phyloP scores from a whole-genome alignment of 2,888 invertebrate species.

The Euplagia quadripunctaria region DNA sequence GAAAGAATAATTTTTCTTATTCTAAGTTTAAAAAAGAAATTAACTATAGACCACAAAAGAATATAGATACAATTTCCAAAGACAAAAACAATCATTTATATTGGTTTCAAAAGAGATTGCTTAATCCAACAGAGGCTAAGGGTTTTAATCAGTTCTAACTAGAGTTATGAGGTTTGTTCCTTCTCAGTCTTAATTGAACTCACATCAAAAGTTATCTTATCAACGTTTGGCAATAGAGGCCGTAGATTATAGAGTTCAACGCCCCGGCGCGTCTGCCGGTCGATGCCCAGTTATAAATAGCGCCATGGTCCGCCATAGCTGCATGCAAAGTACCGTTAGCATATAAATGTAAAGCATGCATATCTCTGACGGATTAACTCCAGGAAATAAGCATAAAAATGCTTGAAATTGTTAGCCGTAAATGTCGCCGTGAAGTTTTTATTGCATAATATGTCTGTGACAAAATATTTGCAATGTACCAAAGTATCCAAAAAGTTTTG shows the following conservation, averaged over 20 bases:
- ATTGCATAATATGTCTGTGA: not conserved
- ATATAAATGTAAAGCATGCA: slow-evolving; percentile 47
- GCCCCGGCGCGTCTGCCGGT: slow-evolving; percentile 68
- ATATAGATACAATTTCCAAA: not conserved
- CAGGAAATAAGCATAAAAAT: slow-evolving; percentile 15
- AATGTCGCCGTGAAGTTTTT: not conserved
- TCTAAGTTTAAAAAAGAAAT: not conserved
- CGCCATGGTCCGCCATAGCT: slow-evolving; percentile 66
- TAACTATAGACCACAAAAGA: not conserved
- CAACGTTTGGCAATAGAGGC: slow-evolving; percentile 61
- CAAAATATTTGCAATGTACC: slow-evolving; percentile 8
- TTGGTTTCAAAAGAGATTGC: slow-evolving; percentile 9
- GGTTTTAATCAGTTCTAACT: slow-evolving; percentile 20
- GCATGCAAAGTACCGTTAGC: slow-evolving; percentile 68
- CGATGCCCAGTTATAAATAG: slow-evolving; percentile 77
- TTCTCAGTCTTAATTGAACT: slow-evolving; percentile 37
- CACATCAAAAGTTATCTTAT: slow-evolving; percentile 62
- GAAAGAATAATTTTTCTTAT: too few species aligned
- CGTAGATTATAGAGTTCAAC: slow-evolving; percentile 71
- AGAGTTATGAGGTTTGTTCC: slow-evolving; percentile 33
- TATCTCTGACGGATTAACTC: slow-evolving; percentile 38
- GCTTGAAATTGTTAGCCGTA: not conserved
- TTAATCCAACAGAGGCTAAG: slow-evolving; percentile 8
- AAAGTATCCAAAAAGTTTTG: not conserved
- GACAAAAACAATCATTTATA: not conserved